phyloP scores from a whole-genome alignment of 2,797 vertebrate species.

The Helarctos malayanus region DNA sequence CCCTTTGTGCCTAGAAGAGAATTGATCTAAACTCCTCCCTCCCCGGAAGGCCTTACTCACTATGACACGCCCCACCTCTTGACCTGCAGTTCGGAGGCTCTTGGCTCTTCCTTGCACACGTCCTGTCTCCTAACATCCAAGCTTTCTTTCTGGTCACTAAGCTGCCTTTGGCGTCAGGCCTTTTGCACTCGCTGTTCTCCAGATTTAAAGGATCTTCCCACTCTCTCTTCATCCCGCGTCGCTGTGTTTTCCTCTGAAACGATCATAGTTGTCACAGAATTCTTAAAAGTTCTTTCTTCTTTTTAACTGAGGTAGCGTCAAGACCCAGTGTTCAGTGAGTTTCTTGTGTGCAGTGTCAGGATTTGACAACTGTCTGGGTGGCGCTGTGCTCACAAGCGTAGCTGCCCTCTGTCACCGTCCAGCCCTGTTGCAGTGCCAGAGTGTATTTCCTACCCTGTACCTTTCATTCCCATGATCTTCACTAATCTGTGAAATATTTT shows the following conservation, averaged over 20 bases:
- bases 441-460: not conserved
- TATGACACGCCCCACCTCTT: not conserved
- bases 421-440: not conserved
- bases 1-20: not conserved
- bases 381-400: not conserved
- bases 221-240: not conserved
- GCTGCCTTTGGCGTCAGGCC: not conserved
- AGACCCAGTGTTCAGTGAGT: not conserved
- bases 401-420: not conserved
- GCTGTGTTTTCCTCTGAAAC: not conserved
- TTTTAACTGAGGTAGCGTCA: not conserved
- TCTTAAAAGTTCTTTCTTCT: not conserved
- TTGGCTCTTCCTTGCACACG: not conserved
- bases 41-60: not conserved
- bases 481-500: not conserved
- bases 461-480: not conserved
- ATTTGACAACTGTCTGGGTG: not conserved
- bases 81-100: not conserved
- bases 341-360: rapidly evolving
- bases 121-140: not conserved
- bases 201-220: not conserved
- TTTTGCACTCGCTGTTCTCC: not conserved
- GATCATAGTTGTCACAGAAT: not conserved
- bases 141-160: not conserved
- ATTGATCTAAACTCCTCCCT: no score